These are phyloP conservation scores for Bombus haemorrhoidalis DNA, from an alignment of 1,140 invertebrate genomes.

Conservation along the genomic window DNA sequence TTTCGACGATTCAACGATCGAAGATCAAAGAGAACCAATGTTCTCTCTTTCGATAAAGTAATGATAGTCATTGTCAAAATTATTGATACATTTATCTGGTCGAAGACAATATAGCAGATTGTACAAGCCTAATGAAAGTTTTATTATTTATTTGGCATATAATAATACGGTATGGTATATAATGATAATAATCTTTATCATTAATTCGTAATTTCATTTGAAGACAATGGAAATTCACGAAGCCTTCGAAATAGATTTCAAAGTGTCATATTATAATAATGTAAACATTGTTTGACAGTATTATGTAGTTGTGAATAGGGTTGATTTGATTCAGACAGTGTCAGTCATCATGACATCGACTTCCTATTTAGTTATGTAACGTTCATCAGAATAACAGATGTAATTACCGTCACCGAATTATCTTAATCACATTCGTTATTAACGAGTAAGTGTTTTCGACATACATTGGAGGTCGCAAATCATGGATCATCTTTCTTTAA, in stretches of 20 bases:
- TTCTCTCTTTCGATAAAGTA: no score
- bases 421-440: not conserved
- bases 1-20: no score
- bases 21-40: no score
- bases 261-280: not conserved
- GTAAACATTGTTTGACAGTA: not conserved
- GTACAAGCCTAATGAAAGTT: no score
- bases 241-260: not conserved
- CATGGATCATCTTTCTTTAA: no score
- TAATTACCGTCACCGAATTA: slow-evolving; percentile 5
- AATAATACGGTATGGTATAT: no score
- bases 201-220: not conserved
- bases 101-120: no score
- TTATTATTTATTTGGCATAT: no score
- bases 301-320: no score
- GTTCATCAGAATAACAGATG: not conserved
- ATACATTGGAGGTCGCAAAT: not conserved
- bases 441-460: not conserved
- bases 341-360: not conserved
- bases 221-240: not conserved
- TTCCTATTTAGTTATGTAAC: not conserved
- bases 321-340: not conserved
- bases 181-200: not conserved
- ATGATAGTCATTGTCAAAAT: no score
- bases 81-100: no score